These are phyloP conservation scores for Aleiodes sp. DNA, from an alignment of 1,140 invertebrate species.

Conservation along the genomic window DNA sequence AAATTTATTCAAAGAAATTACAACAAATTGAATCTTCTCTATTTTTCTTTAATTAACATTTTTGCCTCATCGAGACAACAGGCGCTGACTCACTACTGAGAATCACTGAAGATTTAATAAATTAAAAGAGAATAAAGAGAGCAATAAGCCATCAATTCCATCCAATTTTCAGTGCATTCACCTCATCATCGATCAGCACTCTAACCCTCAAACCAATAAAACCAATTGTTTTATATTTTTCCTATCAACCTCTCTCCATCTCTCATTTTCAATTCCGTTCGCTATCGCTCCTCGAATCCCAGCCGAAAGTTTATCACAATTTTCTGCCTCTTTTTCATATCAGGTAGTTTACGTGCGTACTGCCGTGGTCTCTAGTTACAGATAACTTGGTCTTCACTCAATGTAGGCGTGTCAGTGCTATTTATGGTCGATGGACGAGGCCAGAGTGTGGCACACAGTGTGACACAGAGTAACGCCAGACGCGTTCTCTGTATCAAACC, in stretches of 20 bases:
- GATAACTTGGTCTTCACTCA: constrained; percentile 24
- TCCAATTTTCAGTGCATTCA: background rate
- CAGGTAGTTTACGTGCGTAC: constrained; percentile 9
- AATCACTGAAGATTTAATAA: background rate
- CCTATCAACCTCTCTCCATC: background rate
- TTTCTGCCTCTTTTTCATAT: constrained; percentile 8
- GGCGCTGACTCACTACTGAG: background rate
- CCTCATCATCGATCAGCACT: no score
- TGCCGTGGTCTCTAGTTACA: constrained; percentile 9
- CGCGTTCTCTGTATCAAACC: constrained; percentile 6
- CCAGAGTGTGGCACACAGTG: constrained; percentile 2
- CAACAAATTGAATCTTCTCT: no score
- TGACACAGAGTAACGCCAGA: constrained; percentile 4
- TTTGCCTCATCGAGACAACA: no score
- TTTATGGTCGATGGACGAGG: constrained; percentile 28
- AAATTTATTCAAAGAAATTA: background rate
- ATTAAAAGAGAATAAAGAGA: no score
- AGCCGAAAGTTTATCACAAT: constrained; percentile 15
- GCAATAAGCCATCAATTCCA: background rate
- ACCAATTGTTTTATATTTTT: background rate
- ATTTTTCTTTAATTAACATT: no score
- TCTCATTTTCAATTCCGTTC: background rate
- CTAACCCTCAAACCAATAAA: background rate
- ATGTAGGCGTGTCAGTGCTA: constrained; percentile 32
- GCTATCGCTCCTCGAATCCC: constrained; percentile 7